Evolutionary conservation across 2,888 invertebrate species (phyloP).

Genomic region (Nephrotoma flavescens): DNA sequence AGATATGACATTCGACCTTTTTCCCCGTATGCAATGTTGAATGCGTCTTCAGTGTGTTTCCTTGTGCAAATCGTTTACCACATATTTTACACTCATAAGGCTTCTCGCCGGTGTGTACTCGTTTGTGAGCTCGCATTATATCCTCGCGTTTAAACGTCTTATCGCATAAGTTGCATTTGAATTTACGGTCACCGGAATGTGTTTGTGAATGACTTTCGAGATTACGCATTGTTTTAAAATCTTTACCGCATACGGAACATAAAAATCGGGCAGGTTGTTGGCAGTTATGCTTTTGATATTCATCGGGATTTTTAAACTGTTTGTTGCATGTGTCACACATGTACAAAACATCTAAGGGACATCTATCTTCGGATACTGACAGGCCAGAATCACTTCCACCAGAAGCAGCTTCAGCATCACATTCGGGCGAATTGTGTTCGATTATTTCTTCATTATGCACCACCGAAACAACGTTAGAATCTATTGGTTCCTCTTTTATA

Average conservation of each 20-base stretch:
- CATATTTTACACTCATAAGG: not conserved
- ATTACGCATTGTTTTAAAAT: not conserved
- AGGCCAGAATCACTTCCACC: not conserved
- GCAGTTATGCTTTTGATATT: not conserved
- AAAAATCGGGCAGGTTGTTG: not conserved
- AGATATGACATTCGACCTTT: constrained; percentile 6
- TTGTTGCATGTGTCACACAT: not conserved
- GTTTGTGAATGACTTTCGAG: not conserved
- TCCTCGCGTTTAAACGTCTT: not conserved
- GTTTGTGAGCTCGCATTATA: not conserved
- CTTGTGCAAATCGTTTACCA: not conserved
- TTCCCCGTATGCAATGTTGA: constrained; percentile 6
- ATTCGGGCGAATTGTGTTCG: not conserved
- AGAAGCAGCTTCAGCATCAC: not conserved
- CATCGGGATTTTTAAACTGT: not conserved
- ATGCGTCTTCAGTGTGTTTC: not conserved
- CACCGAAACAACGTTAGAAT: not conserved
- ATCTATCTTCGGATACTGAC: not conserved
- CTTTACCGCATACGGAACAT: not conserved
- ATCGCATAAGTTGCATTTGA: not conserved
- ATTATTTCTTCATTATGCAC: not conserved
- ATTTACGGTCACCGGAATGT: not conserved
- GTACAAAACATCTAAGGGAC: not conserved
- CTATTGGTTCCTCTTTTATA: not conserved
- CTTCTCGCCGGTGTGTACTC: not conserved